Percentiles rank a stretch among this genome's conserved stretches.
These are phyloP conservation scores for Episyrphus balteatus DNA, from an alignment of 1,140 invertebrate genomes.

Conservation along the genomic window DNA sequence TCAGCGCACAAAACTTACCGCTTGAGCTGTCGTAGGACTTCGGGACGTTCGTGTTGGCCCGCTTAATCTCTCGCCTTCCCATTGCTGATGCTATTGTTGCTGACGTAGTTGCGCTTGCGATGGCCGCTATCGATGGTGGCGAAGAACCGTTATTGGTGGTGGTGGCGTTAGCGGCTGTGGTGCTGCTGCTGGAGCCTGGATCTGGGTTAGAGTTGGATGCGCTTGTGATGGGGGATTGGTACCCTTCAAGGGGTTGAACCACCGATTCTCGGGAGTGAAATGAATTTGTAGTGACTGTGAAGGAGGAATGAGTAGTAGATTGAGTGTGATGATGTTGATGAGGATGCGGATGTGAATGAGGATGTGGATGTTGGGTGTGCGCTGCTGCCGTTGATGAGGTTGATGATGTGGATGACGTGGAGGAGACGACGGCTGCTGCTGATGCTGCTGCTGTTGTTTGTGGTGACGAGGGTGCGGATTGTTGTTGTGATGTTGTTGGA, in stretches of 20 bases:
- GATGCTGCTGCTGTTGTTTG: neutral
- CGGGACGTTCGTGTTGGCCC: slow-evolving; percentile 32
- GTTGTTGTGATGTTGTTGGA: slow-evolving; percentile 3
- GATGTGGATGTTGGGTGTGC: no score
- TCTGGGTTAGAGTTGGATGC: neutral
- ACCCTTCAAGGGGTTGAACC: neutral
- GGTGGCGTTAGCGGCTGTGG: neutral
- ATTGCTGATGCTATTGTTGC: slow-evolving; percentile 16
- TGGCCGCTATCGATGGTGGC: neutral
- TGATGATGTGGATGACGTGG: slow-evolving; percentile 6
- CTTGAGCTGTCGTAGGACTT: slow-evolving; percentile 33
- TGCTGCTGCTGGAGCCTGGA: no score
- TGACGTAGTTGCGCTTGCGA: slow-evolving; percentile 5
- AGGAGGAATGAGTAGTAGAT: neutral
- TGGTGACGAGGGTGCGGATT: neutral
- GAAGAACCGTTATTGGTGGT: neutral
- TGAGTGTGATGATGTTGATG: slow-evolving; percentile 2
- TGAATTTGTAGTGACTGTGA: no score
- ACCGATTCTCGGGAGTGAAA: neutral
- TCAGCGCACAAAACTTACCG: slow-evolving; percentile 21
- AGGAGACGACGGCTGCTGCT: neutral
- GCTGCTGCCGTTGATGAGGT: slow-evolving; percentile 8
- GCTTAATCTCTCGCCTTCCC: slow-evolving; percentile 35
- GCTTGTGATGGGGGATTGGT: no score
- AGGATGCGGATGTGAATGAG: no score